Base-by-base conservation (phyloP, 2,888 invertebrate species). In the Cataglyphis albicans region DNA sequence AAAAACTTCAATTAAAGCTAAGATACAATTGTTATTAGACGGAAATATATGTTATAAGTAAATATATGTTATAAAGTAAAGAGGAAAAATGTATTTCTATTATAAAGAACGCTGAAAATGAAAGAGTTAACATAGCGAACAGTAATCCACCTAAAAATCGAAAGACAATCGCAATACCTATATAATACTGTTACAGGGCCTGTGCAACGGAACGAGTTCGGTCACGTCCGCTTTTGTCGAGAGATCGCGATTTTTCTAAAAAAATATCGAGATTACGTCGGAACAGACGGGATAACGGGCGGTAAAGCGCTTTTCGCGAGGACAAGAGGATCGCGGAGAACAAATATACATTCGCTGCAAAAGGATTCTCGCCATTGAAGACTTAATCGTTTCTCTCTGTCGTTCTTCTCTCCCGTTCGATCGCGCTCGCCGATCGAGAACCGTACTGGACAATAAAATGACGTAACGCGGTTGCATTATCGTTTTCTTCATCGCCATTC, bases 181-280 rank as follows among this genome's bases (percentile, higher is more conserved):
- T 52, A n/a, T 80, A 72, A 80, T 72, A 25, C 44, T 21, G 59
- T 80, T 80, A 80, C 12, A 44, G 44, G 52, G 29, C 59, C 18
- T 18, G 44, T 52, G 41, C 41, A 57, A 15, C 41, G 41, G 18
- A 29, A 38, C 29, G 29, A 41, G 55, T 41, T 38, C 55, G 25
- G 68, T 55, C 52, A 15, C 75, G 25, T 65, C 7, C 35, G 48
- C 52, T 67, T 52, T 38, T 55, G 67, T 67, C 52, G n/a, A 35
- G 70, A 18, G 44, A 80, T 72, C 44, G 72, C 72, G 72, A 72
- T 70, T 80, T 68, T 72, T 80, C 59, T 72, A 59, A 72, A 80
- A 72, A 78, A 80, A 80, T 80, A 80, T 72, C 59, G 78, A 80
- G 78, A 80, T 80, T 72, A 72, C 35, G 78, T 70, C 25, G 72